Evolutionary conservation across 2,113 vertebrate genomes (phyloP), one percentile per base, ranked within the genome.

Genomic region (Caracal caracal): DNA sequence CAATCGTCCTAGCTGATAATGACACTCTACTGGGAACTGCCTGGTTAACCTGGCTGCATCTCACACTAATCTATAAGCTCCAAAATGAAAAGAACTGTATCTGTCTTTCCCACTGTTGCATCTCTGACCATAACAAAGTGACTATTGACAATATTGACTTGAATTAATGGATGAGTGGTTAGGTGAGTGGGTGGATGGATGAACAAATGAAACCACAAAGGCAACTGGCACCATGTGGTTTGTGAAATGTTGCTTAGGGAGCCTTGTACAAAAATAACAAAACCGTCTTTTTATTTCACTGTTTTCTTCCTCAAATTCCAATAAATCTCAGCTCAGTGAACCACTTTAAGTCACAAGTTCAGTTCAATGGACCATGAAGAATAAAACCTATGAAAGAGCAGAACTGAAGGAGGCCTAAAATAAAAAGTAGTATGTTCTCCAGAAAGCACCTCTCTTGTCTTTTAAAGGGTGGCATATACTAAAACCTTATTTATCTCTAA

Each of bases 341-440:
- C 79, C 51, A 68, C 87, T 92, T 92, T 51, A 88, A 97, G 90
- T 96, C 94, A 95, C 88, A 97, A 93, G 93, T 97, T 97, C 97
- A 94, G 96, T 89, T 96, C 97, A 98, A 78, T 28, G 92, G 93
- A 97, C 95, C 96, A 94, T 93, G 40, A 97, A 94, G 53, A 98
- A 97, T 95, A 78, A 98, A 98, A 97, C 84, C 78, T 95, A 89
- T 97, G 92, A 97, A 98, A 95, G 81, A 98, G 97, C 81, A 96
- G 90, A 97, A 96, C 61, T 97, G 83, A 97, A 98, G 90, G 85
- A 97, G 70, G 92, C 93, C 84, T 49, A 79, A 96, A 97, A 93
- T 97, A 96, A 98, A 98, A 96, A 98, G 88, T 79, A 96, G 35
- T 97, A 85, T 93, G 79, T 98, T 92, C 37, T 98, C 97, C 85